Evolutionary conservation across 2,113 vertebrate species (phyloP), one percentile per base, ranked within the genome.

Genomic region (Oryzias melastigma): DNA sequence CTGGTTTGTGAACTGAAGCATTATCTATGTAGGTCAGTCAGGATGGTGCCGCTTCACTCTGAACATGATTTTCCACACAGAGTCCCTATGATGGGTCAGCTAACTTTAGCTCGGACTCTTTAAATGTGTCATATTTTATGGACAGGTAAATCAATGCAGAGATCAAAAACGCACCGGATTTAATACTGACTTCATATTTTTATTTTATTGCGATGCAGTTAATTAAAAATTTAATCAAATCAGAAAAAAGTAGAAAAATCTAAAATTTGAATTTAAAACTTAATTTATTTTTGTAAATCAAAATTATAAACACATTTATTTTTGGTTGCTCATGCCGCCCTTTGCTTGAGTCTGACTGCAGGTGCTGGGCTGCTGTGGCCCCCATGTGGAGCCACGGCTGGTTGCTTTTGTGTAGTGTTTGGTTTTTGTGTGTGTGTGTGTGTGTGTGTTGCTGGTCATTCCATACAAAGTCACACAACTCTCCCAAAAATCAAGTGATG

Each of bases 11-110:
- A 60, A 51, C 61, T 65, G 35, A 45, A 73, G 66, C 45, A 58
- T 60, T 68, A 67, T 75, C 51, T 58, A 27, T 73, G 12, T 60
- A 63, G 71, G 67, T 80, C 78, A 74, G 56, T 70, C 42, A 16
- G 47, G 35, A 54, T 27, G 22, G 50, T 35, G 8, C 43, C 42
- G 48, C 52, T 42, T 52, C 3, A 45, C 48, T 27, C 3, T 70
- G 18, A 48, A 65, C 29, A 55, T 44, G 5, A 14, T 50, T 56
- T 54, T 61, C 45, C 27, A 17, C 40, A 46, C 4, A 7, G 29
- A 46, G 49, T 45, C 19, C 7, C 51, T 16, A 41, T 35, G 6
- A 54, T 54, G 13, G 29, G 22, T 27, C 14, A 0, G n/a, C 19
- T 35, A 4, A 42, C 53, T 40, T 8, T 4, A 17, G 16, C 48